phyloP scores from a whole-genome alignment of 2,113 vertebrate species.

The human (Homo sapiens) region GRCh38 chr2:17191001-17191500 shows the following conservation, averaged over 20 bases:
- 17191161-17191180: neutral
- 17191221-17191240: neutral
- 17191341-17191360: neutral
- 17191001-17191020: neutral
- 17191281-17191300: neutral
- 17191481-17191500: neutral
- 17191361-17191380: neutral
- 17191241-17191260: neutral
- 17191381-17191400: neutral
- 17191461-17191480: neutral
- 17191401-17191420: neutral
- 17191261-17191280: neutral
- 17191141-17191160: neutral
- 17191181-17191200: neutral
- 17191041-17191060: neutral
- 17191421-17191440: neutral
- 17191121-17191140: neutral
- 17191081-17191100: neutral
- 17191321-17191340: neutral
- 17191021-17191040: neutral
- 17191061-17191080: neutral
- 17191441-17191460: neutral
- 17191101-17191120: neutral
- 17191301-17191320: neutral
- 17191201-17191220: neutral